phyloP scores from a whole-genome alignment of 2,888 invertebrate genomes.

The Orthonychiurus folsomi region DNA sequence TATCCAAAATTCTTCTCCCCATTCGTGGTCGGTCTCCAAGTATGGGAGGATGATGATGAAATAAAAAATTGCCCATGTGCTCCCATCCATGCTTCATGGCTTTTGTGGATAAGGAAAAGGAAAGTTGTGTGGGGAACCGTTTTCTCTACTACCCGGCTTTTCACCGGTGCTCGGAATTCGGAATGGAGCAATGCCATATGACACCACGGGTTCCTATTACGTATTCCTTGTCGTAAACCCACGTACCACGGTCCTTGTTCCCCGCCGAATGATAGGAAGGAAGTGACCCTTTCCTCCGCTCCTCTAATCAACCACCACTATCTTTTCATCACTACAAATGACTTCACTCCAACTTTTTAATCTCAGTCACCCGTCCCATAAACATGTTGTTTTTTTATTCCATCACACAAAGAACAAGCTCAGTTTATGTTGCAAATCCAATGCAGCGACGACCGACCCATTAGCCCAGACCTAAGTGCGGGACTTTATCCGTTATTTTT shows the following conservation, averaged over 20 bases:
- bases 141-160: background rate
- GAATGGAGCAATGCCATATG: background rate
- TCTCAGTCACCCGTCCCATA: background rate
- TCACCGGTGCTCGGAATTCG: background rate
- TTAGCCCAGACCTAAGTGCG: too few relatives aligned
- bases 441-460: too few relatives aligned
- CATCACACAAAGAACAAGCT: too few relatives aligned
- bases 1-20: too few relatives aligned
- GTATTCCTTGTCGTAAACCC: background rate
- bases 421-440: too few relatives aligned
- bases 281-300: background rate
- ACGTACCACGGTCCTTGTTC: background rate
- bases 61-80: background rate
- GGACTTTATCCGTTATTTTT: too few relatives aligned
- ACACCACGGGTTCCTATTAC: background rate
- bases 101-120: background rate
- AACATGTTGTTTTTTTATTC: background rate
- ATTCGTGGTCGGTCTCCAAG: background rate
- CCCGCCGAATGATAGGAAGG: background rate
- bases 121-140: background rate
- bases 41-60: background rate
- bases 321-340: background rate
- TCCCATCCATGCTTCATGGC: background rate
- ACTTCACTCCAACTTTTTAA: background rate
- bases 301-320: background rate